A percentile compares a stretch with the other conserved stretches of the same genome.
Evolutionary conservation across 1,140 invertebrate genomes (phyloP).

Genomic region (Heliothis subflexa): DNA sequence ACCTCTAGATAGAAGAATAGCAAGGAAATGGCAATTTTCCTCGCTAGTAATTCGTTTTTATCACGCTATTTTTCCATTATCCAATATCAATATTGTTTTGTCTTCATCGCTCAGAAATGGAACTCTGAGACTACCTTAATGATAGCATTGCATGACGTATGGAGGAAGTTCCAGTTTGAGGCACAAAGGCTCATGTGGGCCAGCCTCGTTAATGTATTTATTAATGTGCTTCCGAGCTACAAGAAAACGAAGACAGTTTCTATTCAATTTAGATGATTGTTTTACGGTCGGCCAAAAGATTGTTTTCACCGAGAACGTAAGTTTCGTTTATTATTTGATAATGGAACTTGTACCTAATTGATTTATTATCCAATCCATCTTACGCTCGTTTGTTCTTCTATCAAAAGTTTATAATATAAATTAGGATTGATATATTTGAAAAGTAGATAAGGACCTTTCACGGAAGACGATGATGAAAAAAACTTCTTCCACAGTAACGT

Average conservation of each 20-base stretch:
- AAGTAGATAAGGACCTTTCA: no score
- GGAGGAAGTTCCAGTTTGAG: not conserved
- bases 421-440: not conserved
- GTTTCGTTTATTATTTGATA: constrained; percentile 7
- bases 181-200: not conserved
- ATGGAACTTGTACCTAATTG: constrained; percentile 3
- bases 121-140: constrained; percentile 69
- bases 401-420: not conserved
- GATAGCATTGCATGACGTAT: constrained; percentile 72
- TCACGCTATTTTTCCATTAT: constrained; percentile 81
- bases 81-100: constrained; percentile 82
- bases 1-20: constrained; percentile 63
- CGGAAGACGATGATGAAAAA: no score
- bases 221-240: constrained; percentile 28
- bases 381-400: not conserved
- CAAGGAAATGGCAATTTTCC: constrained; percentile 76
- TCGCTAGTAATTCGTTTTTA: constrained; percentile 68
- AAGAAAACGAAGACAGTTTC: constrained; percentile 15
- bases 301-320: not conserved
- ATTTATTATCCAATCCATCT: not conserved
- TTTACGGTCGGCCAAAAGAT: constrained; percentile 3
- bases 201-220: constrained; percentile 28
- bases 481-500: no score
- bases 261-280: constrained; percentile 25
- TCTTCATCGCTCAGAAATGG: constrained; percentile 74